These are phyloP conservation scores for Eupeodes luniger DNA, from an alignment of 2,888 invertebrate genomes.

Conservation along the genomic window DNA sequence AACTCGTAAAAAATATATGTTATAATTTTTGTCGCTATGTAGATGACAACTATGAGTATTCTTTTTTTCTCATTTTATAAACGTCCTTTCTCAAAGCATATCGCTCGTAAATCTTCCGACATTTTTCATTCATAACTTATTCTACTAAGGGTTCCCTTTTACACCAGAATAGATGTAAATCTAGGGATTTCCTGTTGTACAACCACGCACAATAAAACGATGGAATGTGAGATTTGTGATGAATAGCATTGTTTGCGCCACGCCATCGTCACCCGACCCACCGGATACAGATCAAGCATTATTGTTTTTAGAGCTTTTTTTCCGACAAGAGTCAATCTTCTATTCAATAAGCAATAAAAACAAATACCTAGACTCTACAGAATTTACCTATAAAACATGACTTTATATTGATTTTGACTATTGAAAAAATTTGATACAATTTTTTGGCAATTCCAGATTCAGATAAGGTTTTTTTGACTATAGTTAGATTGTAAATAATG, in stretches of 20 bases:
- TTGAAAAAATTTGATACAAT: too few relatives aligned
- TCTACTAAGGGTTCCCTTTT: background rate
- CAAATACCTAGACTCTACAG: background rate
- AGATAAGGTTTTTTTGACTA: too few relatives aligned
- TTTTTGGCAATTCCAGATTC: too few relatives aligned
- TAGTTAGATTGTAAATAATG: too few relatives aligned
- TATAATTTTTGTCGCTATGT: constrained; percentile 37
- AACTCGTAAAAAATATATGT: constrained; percentile 47
- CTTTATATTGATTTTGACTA: too few relatives aligned
- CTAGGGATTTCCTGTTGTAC: constrained; percentile 40
- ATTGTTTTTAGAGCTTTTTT: constrained; percentile 11
- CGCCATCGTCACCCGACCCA: too few relatives aligned
- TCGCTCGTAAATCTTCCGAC: constrained; percentile 53
- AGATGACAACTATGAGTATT: constrained; percentile 34
- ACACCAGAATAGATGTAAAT: constrained; percentile 49
- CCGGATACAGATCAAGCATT: background rate
- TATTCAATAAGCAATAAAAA: background rate
- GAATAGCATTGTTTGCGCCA: constrained; percentile 47
- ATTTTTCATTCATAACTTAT: constrained; percentile 26
- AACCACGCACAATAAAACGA: constrained; percentile 11
- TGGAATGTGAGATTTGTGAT: constrained; percentile 46
- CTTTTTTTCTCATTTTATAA: constrained; percentile 12
- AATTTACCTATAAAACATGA: too few relatives aligned
- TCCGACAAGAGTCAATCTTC: background rate
- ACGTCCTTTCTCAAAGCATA: constrained; percentile 25